phyloP scores from a whole-genome alignment of 2,113 vertebrate genomes.

The Eubucco bourcierii region DNA sequence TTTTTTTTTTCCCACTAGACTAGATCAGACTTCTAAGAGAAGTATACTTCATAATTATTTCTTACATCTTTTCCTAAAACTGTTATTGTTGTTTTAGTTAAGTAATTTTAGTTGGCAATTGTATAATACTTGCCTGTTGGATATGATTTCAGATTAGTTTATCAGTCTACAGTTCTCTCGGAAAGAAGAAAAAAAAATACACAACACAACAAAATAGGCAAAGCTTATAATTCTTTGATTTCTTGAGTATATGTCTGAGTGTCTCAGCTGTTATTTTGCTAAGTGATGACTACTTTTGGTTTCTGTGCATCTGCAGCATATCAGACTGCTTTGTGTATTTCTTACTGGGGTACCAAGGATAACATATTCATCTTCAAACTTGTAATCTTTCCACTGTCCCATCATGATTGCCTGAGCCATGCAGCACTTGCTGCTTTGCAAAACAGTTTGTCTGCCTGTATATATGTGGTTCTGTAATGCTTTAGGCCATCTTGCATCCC shows the following conservation, averaged over 20 bases:
- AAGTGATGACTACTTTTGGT: neutral
- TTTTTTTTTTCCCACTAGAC: neutral
- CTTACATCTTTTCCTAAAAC: neutral
- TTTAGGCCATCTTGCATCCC: too few relatives aligned
- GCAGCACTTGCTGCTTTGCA: rapidly evolving
- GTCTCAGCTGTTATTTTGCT: neutral
- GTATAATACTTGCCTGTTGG: neutral
- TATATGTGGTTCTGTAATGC: rapidly evolving
- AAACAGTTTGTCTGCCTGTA: neutral
- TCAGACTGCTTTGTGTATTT: neutral
- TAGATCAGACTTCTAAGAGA: neutral
- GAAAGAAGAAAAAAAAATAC: neutral
- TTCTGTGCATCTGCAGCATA: neutral
- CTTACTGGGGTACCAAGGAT: neutral
- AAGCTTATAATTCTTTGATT: neutral
- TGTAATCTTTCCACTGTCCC: neutral
- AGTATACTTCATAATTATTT: neutral
- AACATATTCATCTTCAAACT: neutral
- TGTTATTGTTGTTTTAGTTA: neutral
- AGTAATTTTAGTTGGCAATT: neutral
- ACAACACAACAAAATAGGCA: neutral
- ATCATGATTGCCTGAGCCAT: neutral
- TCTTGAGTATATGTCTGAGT: neutral
- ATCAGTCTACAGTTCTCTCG: neutral
- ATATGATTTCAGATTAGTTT: neutral